A percentile compares a stretch with the other conserved stretches of the same genome.
Evolutionary conservation across 2,888 invertebrate genomes (phyloP).

Genomic region (Steinernema hermaphroditum): DNA sequence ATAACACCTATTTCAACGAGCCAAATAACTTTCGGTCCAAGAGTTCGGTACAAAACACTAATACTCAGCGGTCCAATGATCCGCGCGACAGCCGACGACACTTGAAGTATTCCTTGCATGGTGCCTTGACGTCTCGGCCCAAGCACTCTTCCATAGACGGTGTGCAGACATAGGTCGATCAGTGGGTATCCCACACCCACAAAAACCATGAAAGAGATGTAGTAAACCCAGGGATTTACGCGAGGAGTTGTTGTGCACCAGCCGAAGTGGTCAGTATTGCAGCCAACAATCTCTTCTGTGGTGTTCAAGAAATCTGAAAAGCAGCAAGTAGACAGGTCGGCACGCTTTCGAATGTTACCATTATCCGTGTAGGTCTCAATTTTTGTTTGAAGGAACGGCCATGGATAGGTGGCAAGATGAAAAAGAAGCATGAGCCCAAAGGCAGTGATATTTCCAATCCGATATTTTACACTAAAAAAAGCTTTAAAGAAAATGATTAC

Average conservation of each 20-base stretch:
- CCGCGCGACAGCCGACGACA: not conserved
- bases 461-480: constrained; percentile 41
- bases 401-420: constrained; percentile 8
- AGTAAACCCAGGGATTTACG: constrained; percentile 17
- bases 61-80: constrained; percentile 15
- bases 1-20: not conserved
- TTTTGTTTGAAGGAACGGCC: constrained; percentile 12
- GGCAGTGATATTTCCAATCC: constrained; percentile 37
- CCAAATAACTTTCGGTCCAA: constrained; percentile 25
- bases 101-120: constrained; percentile 27
- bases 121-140: constrained; percentile 16
- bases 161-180: not conserved
- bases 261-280: not conserved
- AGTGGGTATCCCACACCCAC: not conserved
- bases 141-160: not conserved
- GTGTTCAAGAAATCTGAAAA: not conserved
- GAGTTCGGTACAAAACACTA: not conserved
- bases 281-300: not conserved
- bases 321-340: too few relatives aligned
- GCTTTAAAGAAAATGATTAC: not conserved
- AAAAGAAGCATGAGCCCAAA: not conserved
- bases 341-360: too few relatives aligned
- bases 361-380: not conserved
- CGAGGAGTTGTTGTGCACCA: not conserved
- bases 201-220: not conserved